Conservation (phyloP, 2,797 vertebrate species). For the Vespertilio murinus region DNA sequence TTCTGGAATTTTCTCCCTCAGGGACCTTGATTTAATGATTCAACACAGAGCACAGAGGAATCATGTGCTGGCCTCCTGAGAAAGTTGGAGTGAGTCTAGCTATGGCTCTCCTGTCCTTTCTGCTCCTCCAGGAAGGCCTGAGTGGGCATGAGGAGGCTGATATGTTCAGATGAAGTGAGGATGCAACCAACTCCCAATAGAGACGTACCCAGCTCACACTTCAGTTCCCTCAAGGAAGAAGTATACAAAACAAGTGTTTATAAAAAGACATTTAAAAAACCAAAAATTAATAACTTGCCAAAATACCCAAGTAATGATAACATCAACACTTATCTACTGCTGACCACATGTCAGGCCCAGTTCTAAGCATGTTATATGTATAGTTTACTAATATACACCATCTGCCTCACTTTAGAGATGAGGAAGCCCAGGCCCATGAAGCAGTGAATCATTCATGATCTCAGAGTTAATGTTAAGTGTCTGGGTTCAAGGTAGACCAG, state of each 20-base stretch:
- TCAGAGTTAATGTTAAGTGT: neutral
- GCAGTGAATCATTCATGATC: neutral
- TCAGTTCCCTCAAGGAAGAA: neutral
- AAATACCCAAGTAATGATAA: neutral
- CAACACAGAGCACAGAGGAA: neutral
- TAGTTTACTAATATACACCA: neutral
- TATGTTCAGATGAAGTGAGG: fast-evolving
- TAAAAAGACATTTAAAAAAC: neutral
- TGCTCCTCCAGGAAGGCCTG: fast-evolving
- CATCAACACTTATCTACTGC: neutral
- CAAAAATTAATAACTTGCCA: neutral
- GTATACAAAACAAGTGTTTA: neutral
- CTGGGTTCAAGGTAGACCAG: neutral
- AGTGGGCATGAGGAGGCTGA: fast-evolving
- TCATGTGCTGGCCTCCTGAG: neutral
- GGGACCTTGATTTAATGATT: neutral
- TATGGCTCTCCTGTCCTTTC: neutral
- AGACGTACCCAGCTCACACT: neutral
- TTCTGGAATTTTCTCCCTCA: neutral
- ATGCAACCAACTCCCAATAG: neutral
- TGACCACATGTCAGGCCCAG: fast-evolving
- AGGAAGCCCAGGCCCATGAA: neutral
- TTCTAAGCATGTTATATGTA: neutral
- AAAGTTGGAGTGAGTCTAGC: fast-evolving
- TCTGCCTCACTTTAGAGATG: neutral